These are phyloP conservation scores for Triplophysa yarkandensis DNA, from an alignment of 2,797 vertebrate species.

Conservation along the genomic window DNA sequence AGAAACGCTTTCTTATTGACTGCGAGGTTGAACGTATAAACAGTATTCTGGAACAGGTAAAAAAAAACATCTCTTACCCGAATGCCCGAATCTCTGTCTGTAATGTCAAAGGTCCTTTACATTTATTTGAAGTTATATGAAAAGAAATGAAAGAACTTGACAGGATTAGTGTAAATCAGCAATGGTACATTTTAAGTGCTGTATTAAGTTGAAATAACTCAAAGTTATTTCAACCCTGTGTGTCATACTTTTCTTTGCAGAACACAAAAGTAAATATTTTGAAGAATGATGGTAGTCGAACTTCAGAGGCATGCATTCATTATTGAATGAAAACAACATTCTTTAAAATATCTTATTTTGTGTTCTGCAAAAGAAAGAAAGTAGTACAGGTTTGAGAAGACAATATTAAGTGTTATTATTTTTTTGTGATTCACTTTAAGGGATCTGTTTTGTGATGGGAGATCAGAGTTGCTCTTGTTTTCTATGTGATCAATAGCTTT, in stretches of 20 bases:
- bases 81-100: neutral
- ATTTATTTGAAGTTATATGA: neutral
- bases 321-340: too few relatives aligned
- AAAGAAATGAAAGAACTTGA: neutral
- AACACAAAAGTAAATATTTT: too few relatives aligned
- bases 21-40: constrained; percentile 95
- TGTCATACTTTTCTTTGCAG: too few relatives aligned
- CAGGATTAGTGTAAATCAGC: neutral
- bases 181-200: neutral
- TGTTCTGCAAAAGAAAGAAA: too few relatives aligned
- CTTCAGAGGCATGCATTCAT: too few relatives aligned
- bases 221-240: too few relatives aligned
- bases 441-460: neutral
- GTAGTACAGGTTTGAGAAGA: too few relatives aligned
- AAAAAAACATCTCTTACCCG: constrained; percentile 11
- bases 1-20: constrained; percentile 96
- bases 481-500: constrained; percentile 18
- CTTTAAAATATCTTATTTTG: too few relatives aligned
- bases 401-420: too few relatives aligned
- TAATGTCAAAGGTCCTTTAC: too few relatives aligned
- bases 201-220: neutral
- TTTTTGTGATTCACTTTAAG: too few relatives aligned
- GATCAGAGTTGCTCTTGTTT: neutral
- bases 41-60: constrained; percentile 94
- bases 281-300: too few relatives aligned